phyloP scores from a whole-genome alignment of 2,797 vertebrate species.

The Danio jaintianensis region DNA sequence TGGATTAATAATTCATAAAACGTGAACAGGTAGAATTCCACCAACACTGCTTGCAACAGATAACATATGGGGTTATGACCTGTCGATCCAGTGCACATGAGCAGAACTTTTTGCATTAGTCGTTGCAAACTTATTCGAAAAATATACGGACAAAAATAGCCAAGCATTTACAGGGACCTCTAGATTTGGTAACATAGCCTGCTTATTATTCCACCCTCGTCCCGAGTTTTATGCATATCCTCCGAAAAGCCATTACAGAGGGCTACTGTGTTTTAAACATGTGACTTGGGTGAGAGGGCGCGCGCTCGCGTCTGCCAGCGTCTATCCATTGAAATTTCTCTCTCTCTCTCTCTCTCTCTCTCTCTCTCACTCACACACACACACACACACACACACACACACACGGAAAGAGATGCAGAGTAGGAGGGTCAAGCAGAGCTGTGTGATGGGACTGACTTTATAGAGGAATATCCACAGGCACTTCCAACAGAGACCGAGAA shows the following conservation, averaged over 20 bases:
- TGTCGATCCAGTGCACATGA: background rate
- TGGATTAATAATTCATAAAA: background rate
- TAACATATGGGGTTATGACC: background rate
- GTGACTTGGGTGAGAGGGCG: conserved; percentile 74
- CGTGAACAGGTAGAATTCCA: background rate
- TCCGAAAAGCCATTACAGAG: conserved; percentile 77
- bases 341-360: conserved; percentile 53
- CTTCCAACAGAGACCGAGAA: conserved; percentile 48
- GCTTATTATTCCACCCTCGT: conserved; percentile 75
- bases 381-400: background rate
- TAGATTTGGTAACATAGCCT: conserved; percentile 43
- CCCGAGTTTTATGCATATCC: conserved; percentile 64
- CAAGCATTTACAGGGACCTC: conserved; percentile 13
- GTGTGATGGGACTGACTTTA: conserved; percentile 65
- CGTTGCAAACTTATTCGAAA: background rate
- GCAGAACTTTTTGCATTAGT: background rate
- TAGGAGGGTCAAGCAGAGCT: conserved; percentile 74
- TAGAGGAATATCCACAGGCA: conserved; percentile 66
- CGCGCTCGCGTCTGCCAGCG: conserved; percentile 55
- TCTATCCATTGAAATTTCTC: conserved; percentile 62
- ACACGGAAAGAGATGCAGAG: conserved; percentile 64
- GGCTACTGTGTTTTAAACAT: conserved; percentile 80
- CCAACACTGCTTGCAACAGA: background rate
- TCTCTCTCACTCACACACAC: conserved; percentile 14
- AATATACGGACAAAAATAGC: background rate